Percentiles rank a stretch among this genome's conserved stretches.
Evolutionary conservation across 2,113 vertebrate genomes (phyloP).

Genomic region (Misgurnus mizolepis): DNA sequence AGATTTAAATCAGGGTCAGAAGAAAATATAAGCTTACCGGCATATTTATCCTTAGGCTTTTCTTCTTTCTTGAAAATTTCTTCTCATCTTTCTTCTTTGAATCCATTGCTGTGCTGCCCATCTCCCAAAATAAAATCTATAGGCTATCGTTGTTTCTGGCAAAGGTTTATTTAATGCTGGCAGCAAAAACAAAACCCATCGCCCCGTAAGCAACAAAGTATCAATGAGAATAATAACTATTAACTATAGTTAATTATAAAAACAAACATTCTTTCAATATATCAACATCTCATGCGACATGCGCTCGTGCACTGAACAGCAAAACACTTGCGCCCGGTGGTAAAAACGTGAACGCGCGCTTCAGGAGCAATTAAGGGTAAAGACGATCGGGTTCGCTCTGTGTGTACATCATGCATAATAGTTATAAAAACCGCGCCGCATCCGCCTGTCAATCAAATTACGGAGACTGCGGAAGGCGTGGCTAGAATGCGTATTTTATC

Average conservation of each 20-base stretch:
- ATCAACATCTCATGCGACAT: not conserved
- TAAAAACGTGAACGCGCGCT: not conserved
- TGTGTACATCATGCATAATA: not conserved
- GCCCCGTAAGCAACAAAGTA: not conserved
- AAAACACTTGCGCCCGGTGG: not conserved
- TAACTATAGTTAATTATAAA: not conserved
- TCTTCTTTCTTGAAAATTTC: slow-evolving; percentile 76
- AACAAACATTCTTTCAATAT: not conserved
- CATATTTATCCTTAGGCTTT: slow-evolving; percentile 82
- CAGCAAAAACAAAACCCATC: not conserved
- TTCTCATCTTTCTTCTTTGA: slow-evolving; percentile 78
- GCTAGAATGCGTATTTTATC: not conserved
- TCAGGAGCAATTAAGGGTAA: not conserved
- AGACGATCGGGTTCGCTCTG: not conserved
- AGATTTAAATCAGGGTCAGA: slow-evolving; percentile 39
- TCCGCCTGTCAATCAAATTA: slow-evolving; percentile 12
- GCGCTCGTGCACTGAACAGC: not conserved
- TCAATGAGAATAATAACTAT: not conserved
- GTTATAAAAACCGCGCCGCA: slow-evolving; percentile 40
- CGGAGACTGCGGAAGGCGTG: not conserved
- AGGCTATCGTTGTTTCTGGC: not conserved
- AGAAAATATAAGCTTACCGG: slow-evolving; percentile 76
- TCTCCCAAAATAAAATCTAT: slow-evolving; percentile 45
- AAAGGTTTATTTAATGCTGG: not conserved
- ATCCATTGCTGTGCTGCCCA: slow-evolving; percentile 87